Conservation (phyloP, 2,888 invertebrate species). For the Kryphioiulus occultus region DNA sequence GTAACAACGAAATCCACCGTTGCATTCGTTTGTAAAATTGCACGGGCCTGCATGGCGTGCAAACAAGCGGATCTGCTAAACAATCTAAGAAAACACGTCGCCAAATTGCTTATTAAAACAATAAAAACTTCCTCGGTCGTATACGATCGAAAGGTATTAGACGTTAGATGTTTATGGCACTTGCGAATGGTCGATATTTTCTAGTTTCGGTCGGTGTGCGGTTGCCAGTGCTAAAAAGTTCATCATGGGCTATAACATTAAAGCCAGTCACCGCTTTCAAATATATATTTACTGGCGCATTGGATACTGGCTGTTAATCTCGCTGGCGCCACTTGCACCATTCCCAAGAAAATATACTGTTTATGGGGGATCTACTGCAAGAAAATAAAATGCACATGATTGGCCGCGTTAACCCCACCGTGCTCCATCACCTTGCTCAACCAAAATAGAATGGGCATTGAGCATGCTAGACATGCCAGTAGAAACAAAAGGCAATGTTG, state of each 20-base stretch:
- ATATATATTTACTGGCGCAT: background rate
- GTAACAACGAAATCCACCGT: background rate
- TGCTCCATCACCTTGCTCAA: no score
- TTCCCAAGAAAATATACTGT: background rate
- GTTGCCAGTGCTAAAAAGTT: background rate
- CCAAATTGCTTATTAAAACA: constrained; percentile 20
- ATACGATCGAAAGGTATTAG: constrained; percentile 35
- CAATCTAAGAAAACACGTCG: constrained; percentile 26
- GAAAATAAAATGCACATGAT: background rate
- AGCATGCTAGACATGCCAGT: no score
- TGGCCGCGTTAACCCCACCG: background rate
- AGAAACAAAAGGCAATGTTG: no score
- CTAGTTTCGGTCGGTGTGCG: background rate
- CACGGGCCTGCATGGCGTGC: background rate
- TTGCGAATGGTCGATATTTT: background rate
- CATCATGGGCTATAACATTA: background rate
- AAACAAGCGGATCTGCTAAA: constrained; percentile 10
- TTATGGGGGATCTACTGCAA: background rate
- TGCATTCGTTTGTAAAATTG: background rate
- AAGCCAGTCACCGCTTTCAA: background rate
- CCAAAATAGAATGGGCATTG: no score
- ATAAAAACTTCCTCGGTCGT: background rate
- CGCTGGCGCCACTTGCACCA: constrained; percentile 7
- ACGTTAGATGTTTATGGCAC: background rate
- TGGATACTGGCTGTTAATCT: background rate